A percentile compares a stretch with the other conserved stretches of the same genome.
Conservation (phyloP, 1,140 invertebrate genomes). For the Diploscapter pachys region DNA sequence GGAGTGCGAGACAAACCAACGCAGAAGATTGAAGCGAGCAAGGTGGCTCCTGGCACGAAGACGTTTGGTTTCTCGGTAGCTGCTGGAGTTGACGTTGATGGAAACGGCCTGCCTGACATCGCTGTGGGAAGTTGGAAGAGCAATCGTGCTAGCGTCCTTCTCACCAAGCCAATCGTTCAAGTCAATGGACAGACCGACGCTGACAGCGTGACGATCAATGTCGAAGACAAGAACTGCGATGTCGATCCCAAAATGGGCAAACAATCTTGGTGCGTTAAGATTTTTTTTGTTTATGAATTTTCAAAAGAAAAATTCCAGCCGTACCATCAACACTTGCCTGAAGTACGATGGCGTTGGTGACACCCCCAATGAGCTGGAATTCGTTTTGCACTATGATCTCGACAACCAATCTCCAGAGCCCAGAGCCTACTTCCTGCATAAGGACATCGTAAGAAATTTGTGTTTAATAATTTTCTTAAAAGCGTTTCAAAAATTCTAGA, state of each 20-base stretch:
- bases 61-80: slow-evolving; percentile 89
- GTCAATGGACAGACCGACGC: slow-evolving; percentile 68
- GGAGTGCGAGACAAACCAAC: slow-evolving; percentile 50
- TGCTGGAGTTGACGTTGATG: slow-evolving; percentile 82
- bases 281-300: too few species aligned
- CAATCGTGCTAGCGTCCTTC: slow-evolving; percentile 74
- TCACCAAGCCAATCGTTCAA: slow-evolving; percentile 80
- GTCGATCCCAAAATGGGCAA: slow-evolving; percentile 29
- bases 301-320: slow-evolving; percentile 52
- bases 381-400: slow-evolving; percentile 24
- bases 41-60: slow-evolving; percentile 34
- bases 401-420: slow-evolving; percentile 64
- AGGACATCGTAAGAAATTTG: slow-evolving; percentile 65
- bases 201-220: slow-evolving; percentile 57
- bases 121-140: slow-evolving; percentile 83
- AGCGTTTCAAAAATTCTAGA: slow-evolving; percentile 10
- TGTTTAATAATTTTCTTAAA: slow-evolving; percentile 62
- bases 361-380: slow-evolving; percentile 36
- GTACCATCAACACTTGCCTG: slow-evolving; percentile 76
- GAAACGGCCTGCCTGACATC: slow-evolving; percentile 83
- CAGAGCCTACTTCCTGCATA: slow-evolving; percentile 72
- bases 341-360: slow-evolving; percentile 66
- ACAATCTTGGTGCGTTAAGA: slow-evolving; percentile 39
- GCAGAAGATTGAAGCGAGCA: slow-evolving; percentile 49
- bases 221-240: slow-evolving; percentile 54